Conservation (phyloP, 1,140 invertebrate species). For the Gyrodactylus salaris region DNA sequence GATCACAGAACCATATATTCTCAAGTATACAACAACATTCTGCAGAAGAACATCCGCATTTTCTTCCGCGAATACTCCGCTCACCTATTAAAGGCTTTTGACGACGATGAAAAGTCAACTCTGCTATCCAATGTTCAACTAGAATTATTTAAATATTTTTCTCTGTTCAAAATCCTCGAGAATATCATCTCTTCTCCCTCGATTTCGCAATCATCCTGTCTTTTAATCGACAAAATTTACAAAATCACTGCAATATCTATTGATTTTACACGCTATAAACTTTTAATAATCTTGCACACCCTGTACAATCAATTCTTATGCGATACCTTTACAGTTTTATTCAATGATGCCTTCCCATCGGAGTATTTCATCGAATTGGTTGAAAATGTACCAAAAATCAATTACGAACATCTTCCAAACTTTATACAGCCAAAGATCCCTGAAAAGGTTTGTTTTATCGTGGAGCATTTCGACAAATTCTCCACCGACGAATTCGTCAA, state of each 20-base stretch:
- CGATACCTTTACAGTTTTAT: background rate
- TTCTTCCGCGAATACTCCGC: background rate
- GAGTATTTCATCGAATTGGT: background rate
- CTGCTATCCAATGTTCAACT: background rate
- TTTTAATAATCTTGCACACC: background rate
- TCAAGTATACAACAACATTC: background rate
- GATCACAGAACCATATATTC: background rate
- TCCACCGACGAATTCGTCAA: background rate
- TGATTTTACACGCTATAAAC: background rate
- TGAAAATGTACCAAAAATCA: background rate
- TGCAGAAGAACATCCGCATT: background rate
- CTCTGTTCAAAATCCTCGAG: background rate
- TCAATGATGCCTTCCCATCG: background rate
- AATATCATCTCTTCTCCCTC: background rate
- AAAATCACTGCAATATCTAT: background rate
- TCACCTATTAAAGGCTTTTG: background rate
- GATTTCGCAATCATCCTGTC: background rate
- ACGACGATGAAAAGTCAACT: background rate
- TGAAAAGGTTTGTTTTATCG: background rate
- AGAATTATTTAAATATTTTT: background rate
- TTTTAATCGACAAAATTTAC: background rate
- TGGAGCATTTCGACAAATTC: background rate
- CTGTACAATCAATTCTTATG: background rate
- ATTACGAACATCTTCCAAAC: background rate
- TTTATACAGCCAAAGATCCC: background rate